These are phyloP conservation scores for Pristionchus fissidentatus DNA, from an alignment of 2,888 invertebrate genomes.

Conservation along the genomic window DNA sequence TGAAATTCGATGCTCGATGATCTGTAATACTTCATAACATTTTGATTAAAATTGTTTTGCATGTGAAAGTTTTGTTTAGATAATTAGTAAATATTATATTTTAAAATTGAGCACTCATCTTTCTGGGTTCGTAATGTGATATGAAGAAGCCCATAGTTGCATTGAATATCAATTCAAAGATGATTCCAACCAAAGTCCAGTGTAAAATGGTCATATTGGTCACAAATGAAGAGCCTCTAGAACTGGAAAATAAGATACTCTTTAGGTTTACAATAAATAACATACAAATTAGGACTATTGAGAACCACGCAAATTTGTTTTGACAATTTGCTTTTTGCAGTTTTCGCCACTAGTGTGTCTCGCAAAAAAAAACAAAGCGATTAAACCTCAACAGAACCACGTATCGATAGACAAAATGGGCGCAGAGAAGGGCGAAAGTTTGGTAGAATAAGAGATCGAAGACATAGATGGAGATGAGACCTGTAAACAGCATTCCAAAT, in stretches of 20 bases:
- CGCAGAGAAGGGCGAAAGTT: conserved; percentile 18
- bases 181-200: background rate
- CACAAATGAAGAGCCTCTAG: background rate
- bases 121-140: conserved; percentile 30
- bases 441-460: conserved; percentile 47
- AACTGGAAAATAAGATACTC: background rate
- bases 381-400: background rate
- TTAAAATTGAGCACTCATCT: background rate
- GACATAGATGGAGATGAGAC: conserved; percentile 38
- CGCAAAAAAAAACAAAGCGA: too few relatives aligned
- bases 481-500: too few relatives aligned
- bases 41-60: background rate
- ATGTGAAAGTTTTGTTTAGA: background rate
- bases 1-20: too few relatives aligned
- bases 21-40: too few relatives aligned
- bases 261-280: too few relatives aligned
- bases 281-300: background rate
- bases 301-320: too few relatives aligned
- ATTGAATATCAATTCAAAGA: conserved; percentile 22
- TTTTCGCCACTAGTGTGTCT: too few relatives aligned
- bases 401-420: conserved; percentile 37
- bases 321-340: too few relatives aligned
- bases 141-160: conserved; percentile 35
- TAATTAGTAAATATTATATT: background rate
- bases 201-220: background rate